Base-by-base conservation (phyloP, 2,113 vertebrate genomes). In the Hemiprocne comata region DNA sequence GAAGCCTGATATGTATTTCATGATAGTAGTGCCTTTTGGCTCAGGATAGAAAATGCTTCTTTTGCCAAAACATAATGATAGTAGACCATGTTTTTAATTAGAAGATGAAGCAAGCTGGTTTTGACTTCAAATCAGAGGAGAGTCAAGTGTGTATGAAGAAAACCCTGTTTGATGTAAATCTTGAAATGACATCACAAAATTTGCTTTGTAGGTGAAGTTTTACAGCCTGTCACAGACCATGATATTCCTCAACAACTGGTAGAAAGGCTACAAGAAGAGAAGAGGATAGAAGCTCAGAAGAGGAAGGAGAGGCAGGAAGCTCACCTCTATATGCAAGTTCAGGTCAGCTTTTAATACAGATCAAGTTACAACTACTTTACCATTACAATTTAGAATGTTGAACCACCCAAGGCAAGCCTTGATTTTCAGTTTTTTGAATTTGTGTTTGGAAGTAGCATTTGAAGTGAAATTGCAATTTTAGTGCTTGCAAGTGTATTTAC, bases 311-410 rank as follows among this genome's bases (percentile, higher is more conserved):
- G 99, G 29, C 99, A 99, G 95, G 99, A 99, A 97, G 99, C 99
- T 89, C 99, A 99, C 67, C 99, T 99, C 72, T 99, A 99, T 96
- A 99, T 99, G 99, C 99, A 99, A 98, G 99, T 99, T 89, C 99
- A 99, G 99, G 99, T 99, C 80, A 97, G 98, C 36, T 78, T 70
- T 67, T 6, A 24, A 67, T 65, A 50, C 3, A 26, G 26, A 87
- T 80, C 7, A 28, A 72, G 21, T 93, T 85, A 21, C 36, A 77
- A 2, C 36, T 76, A 3, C 15, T 42, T 90, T 55, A 15, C 19
- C 9, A 10, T 80, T 81, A 51, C 80, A 85, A 85, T 76, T 69
- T 7, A 44, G 36, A 50, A 25, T 26, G 10, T 50, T 70, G 54
- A 90, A 14, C 19, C 20, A 58, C 50, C 23, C 55, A 21, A 62